phyloP scores from a whole-genome alignment of 2,113 vertebrate species.

The Tiliqua scincoides region DNA sequence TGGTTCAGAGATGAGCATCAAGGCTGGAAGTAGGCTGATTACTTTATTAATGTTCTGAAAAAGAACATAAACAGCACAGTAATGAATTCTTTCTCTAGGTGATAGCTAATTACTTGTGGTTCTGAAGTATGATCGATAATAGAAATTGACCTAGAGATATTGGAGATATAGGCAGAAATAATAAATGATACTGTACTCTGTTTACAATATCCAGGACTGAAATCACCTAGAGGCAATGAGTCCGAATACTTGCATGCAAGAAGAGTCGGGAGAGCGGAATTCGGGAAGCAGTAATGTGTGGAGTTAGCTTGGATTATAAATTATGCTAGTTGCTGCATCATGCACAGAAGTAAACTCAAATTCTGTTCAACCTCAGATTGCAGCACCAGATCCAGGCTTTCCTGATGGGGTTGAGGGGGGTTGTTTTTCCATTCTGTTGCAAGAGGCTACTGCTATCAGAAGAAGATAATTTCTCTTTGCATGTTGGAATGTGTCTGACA shows the following conservation, averaged over 20 bases:
- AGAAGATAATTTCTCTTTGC: background rate
- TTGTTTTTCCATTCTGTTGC: background rate
- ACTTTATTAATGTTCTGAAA: conserved; percentile 44
- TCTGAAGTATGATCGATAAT: conserved; percentile 10
- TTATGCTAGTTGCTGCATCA: background rate
- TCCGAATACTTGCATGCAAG: background rate
- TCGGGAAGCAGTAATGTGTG: background rate
- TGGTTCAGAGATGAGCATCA: conserved; percentile 35
- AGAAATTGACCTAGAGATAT: conserved; percentile 30
- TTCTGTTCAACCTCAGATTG: background rate
- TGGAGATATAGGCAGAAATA: conserved; percentile 1
- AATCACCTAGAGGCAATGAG: conserved; percentile 3
- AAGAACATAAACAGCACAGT: conserved; percentile 34
- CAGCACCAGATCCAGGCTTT: background rate
- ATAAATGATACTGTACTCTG: background rate
- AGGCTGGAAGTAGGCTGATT: conserved; percentile 37
- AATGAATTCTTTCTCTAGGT: conserved; percentile 39
- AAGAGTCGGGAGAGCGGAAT: background rate
- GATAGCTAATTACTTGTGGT: conserved; percentile 31
- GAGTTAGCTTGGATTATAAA: background rate
- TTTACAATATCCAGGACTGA: background rate
- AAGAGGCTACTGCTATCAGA: background rate
- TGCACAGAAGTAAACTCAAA: background rate
- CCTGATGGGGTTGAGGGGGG: background rate
- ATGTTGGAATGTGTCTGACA: background rate